Evolutionary conservation across 2,888 invertebrate species (phyloP).

Genomic region (Oligia fasciuncula): DNA sequence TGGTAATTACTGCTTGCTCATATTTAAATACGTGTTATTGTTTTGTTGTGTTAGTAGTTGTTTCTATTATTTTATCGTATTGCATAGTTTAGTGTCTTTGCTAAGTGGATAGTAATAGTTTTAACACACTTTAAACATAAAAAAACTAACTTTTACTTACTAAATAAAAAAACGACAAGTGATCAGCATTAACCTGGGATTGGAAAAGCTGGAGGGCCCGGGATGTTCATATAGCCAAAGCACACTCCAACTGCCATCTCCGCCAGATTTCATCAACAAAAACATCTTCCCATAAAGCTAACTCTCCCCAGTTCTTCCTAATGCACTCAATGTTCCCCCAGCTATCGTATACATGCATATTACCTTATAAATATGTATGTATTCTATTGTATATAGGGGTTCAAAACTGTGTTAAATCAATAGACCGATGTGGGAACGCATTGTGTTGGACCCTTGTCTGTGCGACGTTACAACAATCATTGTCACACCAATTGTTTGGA

Average conservation of each 20-base stretch:
- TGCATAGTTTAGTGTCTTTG: not conserved
- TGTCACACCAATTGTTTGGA: slow-evolving; percentile 65
- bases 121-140: not conserved
- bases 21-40: slow-evolving; percentile 23
- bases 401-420: slow-evolving; percentile 73
- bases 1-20: slow-evolving; percentile 33
- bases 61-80: not conserved
- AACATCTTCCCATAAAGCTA: not conserved
- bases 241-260: no score
- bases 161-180: no score
- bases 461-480: slow-evolving; percentile 67
- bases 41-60: not conserved
- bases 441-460: slow-evolving; percentile 80
- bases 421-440: slow-evolving; percentile 64
- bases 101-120: not conserved
- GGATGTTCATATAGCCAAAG: no score
- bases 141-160: not conserved
- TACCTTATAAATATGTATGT: slow-evolving; percentile 19
- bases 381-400: slow-evolving; percentile 15
- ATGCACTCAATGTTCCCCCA: slow-evolving; percentile 3
- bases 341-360: not conserved
- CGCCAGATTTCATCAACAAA: not conserved
- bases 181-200: no score
- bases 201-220: no score
- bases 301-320: not conserved